Conservation (phyloP, 2,888 invertebrate genomes). For the Drosophila algonquin region DNA sequence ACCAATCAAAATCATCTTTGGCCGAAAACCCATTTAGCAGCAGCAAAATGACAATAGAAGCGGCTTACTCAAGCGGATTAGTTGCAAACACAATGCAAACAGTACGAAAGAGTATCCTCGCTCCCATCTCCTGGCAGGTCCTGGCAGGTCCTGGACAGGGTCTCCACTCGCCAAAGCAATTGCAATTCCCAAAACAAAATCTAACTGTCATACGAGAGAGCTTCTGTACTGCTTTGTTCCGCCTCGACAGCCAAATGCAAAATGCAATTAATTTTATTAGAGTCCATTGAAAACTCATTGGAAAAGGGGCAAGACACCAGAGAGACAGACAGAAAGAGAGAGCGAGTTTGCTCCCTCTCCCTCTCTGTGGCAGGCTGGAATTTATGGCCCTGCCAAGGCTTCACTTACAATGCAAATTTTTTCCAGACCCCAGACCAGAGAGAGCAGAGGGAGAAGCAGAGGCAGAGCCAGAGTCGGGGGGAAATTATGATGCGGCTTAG, state of each 20-base stretch:
- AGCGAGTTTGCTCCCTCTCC: no score
- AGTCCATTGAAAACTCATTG: slow-evolving; percentile 54
- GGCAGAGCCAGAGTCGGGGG: background rate
- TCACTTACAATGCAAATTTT: slow-evolving; percentile 56
- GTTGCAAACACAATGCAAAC: slow-evolving; percentile 34
- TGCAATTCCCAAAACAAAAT: slow-evolving; percentile 31
- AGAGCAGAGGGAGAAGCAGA: background rate
- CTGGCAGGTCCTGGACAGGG: background rate
- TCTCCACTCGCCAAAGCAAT: slow-evolving; percentile 6
- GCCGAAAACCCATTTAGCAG: slow-evolving; percentile 12
- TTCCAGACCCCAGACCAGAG: slow-evolving; percentile 21
- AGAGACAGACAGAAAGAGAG: background rate
- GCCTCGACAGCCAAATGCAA: slow-evolving; percentile 45
- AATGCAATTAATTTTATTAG: slow-evolving; percentile 57
- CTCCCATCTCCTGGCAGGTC: no score
- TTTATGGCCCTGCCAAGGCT: slow-evolving; percentile 49
- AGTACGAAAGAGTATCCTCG: background rate
- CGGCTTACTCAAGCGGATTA: slow-evolving; percentile 32
- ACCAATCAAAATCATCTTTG: background rate
- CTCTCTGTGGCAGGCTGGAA: slow-evolving; percentile 19
- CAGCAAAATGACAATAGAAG: slow-evolving; percentile 3
- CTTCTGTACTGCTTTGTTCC: slow-evolving; percentile 2
- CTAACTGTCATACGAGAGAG: slow-evolving; percentile 41
- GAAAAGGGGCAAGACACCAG: slow-evolving; percentile 18
- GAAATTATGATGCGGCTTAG: slow-evolving; percentile 56